Evolutionary conservation across 2,113 vertebrate genomes (phyloP).

Genomic region (Cathartes aura): DNA sequence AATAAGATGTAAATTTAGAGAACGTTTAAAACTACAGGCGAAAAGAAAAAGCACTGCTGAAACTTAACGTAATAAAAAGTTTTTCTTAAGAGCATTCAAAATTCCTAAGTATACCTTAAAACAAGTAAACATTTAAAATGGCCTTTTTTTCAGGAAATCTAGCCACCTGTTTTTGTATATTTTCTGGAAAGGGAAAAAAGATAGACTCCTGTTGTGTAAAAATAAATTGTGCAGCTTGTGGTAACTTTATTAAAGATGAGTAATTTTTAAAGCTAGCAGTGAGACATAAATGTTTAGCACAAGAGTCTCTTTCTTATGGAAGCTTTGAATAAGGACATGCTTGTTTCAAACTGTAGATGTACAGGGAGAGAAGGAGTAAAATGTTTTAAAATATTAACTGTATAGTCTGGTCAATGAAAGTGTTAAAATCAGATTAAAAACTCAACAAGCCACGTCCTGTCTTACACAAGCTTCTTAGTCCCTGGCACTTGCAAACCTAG

Average conservation of each 20-base stretch:
- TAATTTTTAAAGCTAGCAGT: constrained; percentile 44
- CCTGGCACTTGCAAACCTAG: neutral
- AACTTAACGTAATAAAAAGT: neutral
- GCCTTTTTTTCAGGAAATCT: constrained; percentile 55
- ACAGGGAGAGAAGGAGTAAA: constrained; percentile 41
- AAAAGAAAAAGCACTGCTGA: neutral
- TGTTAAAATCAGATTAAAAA: constrained; percentile 62
- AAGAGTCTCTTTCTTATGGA: neutral
- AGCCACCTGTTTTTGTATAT: constrained; percentile 77
- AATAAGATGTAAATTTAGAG: neutral
- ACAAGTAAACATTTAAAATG: constrained; percentile 70
- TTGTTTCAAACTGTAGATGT: constrained; percentile 66
- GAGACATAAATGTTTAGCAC: constrained; percentile 70
- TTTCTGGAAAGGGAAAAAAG: constrained; percentile 58
- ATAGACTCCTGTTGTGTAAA: constrained; percentile 63
- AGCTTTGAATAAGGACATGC: constrained; percentile 64
- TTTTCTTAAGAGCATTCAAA: constrained; percentile 35
- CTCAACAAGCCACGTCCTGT: constrained; percentile 28
- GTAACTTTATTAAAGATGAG: constrained; percentile 70
- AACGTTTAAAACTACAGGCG: neutral
- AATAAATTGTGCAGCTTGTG: constrained; percentile 67
- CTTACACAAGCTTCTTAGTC: neutral
- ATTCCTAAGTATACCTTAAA: constrained; percentile 58
- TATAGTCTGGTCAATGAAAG: constrained; percentile 24
- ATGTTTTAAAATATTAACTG: constrained; percentile 62